Evolutionary conservation across 2,797 vertebrate genomes (phyloP).

Genomic region (Gorsachius magnificus): DNA sequence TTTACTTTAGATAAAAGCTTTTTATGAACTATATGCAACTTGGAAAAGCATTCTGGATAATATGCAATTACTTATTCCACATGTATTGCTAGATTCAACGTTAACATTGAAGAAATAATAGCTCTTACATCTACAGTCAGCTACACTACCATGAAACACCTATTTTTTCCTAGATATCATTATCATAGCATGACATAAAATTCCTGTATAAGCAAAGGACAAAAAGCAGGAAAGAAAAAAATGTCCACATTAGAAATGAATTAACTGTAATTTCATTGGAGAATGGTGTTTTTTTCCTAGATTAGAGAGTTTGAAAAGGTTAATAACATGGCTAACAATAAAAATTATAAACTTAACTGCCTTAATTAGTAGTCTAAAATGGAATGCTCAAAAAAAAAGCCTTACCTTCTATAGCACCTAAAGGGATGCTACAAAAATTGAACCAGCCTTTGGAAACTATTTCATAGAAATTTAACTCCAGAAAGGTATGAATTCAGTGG

Average conservation of each 20-base stretch:
- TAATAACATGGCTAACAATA: background rate
- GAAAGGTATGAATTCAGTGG: background rate
- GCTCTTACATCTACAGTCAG: background rate
- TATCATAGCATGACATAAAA: background rate
- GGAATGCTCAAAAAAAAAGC: background rate
- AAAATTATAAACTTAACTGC: background rate
- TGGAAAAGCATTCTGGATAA: background rate
- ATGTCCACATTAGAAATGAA: background rate
- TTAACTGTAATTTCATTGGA: background rate
- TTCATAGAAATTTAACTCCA: background rate
- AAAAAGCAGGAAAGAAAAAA: background rate
- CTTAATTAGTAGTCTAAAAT: background rate
- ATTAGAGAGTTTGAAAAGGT: background rate
- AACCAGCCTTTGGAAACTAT: background rate
- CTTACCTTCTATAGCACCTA: background rate
- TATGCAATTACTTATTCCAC: background rate
- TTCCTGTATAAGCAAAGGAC: background rate
- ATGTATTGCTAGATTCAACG: background rate
- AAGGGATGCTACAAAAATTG: background rate
- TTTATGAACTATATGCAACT: background rate
- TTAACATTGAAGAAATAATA: background rate
- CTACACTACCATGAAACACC: background rate
- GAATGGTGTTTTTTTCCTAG: background rate
- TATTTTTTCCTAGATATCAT: background rate
- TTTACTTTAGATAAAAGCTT: background rate